Base-by-base conservation (phyloP, 1,140 invertebrate species). In the Branchinecta lynchi region DNA sequence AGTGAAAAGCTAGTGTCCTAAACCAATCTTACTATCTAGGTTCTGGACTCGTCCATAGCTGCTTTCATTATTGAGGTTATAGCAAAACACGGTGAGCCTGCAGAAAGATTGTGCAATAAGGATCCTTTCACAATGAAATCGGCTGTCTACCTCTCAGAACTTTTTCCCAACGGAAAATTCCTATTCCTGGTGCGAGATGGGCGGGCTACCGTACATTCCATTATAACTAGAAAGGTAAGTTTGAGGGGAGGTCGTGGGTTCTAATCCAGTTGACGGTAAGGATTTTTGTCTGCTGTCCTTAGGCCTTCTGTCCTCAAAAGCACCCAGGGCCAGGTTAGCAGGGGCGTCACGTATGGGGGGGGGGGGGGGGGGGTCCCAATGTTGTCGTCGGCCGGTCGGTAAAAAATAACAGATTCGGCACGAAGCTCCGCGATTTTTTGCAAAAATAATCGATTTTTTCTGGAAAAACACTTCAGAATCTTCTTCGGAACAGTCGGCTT, bases 171-270 rank as follows among this genome's bases (percentile, higher is more conserved):
- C 73, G 79, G 94, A 45, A 98, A 98, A 81, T 99, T 96, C 81
- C 84, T 99, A 74, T 92, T 98, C 78, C 97, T 99, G 93, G 87
- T 97, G 67, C 85, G 96, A 73, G 96, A 99, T 79, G 96, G 96
- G 5, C 84, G 96, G 69, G 96, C 96, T 44, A 96, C 93, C 9
- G 94, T 97, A 68, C 94, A 99, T 82, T 98, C 96, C 68, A 96
- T 96, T 77, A 92, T 96, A 79, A 90, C 90, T n/a, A 84, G 95
- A 76, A 92, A 94, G 84, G 89, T 89, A 77, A 73, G 70, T 71
- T 7, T 45, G 15, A 69, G 0, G 32, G 15, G 12, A 20, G 15
- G 3, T 15, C 69, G 68, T 69, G 60, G 60, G 20, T 65, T n/a
- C 20, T 3, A 15, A 21, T 67, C 43, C 43, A 67, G 66, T 20